Percentiles rank a stretch among this genome's conserved stretches.
Conservation (phyloP, 1,140 invertebrate species). For the Formica selysi region DNA sequence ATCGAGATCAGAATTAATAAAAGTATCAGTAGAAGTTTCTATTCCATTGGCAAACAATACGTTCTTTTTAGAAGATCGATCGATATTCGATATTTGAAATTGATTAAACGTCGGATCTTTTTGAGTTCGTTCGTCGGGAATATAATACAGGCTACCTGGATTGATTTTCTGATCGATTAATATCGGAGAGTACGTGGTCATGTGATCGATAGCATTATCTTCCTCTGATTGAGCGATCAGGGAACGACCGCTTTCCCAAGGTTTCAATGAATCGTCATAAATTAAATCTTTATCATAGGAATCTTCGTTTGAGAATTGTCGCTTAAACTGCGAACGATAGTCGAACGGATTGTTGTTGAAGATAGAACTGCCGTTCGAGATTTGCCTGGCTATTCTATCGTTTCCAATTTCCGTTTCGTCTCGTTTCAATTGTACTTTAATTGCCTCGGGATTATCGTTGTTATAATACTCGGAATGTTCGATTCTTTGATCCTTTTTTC, state of each 20-base stretch:
- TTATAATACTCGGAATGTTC: constrained; percentile 74
- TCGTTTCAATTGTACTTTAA: constrained; percentile 50
- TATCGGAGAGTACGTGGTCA: not conserved
- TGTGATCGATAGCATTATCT: constrained; percentile 4
- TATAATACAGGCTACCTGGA: constrained; percentile 5
- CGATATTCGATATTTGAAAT: constrained; percentile 24
- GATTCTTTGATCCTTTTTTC: constrained; percentile 54
- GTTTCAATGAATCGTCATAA: constrained; percentile 29
- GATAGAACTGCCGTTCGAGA: constrained; percentile 26
- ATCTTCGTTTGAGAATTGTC: not conserved
- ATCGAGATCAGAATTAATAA: not conserved
- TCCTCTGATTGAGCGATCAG: constrained; percentile 4
- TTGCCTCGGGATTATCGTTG: constrained; percentile 51
- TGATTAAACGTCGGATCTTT: constrained; percentile 20
- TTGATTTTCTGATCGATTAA: constrained; percentile 7
- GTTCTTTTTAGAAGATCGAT: constrained; percentile 14
- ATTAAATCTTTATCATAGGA: constrained; percentile 16
- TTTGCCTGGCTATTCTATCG: constrained; percentile 59
- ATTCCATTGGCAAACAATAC: not conserved
- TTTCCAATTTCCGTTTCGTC: constrained; percentile 8
- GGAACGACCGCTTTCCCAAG: constrained; percentile 22
- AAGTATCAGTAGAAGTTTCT: constrained; percentile 6
- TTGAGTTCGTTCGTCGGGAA: not conserved
- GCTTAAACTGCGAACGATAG: constrained; percentile 8
- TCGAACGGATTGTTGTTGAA: not conserved